Base-by-base conservation (phyloP, 2,888 invertebrate genomes). In the Himalopsyche kuldschensis region DNA sequence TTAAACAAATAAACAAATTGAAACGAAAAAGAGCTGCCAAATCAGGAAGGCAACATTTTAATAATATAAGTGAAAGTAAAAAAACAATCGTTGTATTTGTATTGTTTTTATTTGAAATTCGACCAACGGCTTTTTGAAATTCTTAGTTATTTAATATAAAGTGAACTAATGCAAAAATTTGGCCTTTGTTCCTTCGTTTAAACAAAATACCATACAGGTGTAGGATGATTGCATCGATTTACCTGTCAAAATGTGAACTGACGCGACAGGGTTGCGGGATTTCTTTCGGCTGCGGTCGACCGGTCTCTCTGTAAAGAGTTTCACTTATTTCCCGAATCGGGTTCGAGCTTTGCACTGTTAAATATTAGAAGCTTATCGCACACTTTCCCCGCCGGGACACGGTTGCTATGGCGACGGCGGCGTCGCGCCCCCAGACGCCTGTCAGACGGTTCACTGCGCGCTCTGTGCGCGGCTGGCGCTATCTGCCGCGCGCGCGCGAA, bases 381-480 rank as follows among this genome's bases (percentile, higher is more conserved):
- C 81, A 84, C 81, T 84, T 83, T 79, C 81, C 81, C 79, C 77
- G 69, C 27, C 27, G 27, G 69, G 27, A 69, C 69, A 69, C 78
- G 87, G 86, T 24, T 84, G 85, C 46, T 85, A 83, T 79, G 83
- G 85, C 80, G 80, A 84, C 81, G 84, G 78, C 84, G 84, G 85
- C 85, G 79, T 84, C 86, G 86, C 85, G 83, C 83, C 87, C 82
- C 85, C 87, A 79, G 86, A 87, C 85, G 87, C 87, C 75, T 87
- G 87, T 81, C 87, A 87, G 83, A 86, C 87, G 83, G 86, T 85
- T 81, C 83, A 81, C 83, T 86, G 85, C 84, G 86, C 80, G 87
- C 88, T 83, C 89, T 89, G 89, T 90, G 90, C 88, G 88, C 92
- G 90, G 92, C 91, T 90, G 89, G 90, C 86, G 87, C 87, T 85